These are phyloP conservation scores for Xerus rutilus DNA, from an alignment of 2,797 vertebrate genomes.

Conservation along the genomic window DNA sequence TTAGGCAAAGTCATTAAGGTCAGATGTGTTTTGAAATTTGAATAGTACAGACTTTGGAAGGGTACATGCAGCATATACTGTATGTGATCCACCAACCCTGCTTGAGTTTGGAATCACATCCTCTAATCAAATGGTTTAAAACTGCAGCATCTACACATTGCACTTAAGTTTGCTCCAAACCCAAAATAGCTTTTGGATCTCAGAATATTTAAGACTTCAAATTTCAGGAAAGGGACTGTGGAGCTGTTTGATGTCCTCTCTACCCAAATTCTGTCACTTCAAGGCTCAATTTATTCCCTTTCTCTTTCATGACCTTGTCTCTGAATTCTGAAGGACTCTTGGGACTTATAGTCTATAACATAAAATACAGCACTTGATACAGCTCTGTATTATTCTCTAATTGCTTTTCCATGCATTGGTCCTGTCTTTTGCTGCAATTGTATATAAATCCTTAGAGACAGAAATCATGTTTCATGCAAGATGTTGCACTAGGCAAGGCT, in stretches of 20 bases:
- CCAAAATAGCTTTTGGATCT: neutral
- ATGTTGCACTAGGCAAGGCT: neutral
- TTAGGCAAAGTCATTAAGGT: neutral
- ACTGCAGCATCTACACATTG: neutral
- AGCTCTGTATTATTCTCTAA: neutral
- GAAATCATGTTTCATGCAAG: neutral
- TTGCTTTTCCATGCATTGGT: neutral
- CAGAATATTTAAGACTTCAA: neutral
- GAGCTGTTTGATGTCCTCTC: neutral
- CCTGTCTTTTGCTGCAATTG: neutral
- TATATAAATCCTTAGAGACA: neutral
- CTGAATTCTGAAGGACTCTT: neutral
- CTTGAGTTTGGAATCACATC: neutral
- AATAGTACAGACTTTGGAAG: neutral
- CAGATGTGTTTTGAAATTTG: neutral
- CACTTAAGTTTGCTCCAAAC: neutral
- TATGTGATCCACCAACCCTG: neutral
- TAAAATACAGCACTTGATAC: neutral
- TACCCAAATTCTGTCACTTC: neutral
- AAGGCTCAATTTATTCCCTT: neutral
- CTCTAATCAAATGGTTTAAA: neutral
- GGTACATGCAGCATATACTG: neutral
- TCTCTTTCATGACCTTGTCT: neutral
- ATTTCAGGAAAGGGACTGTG: neutral
- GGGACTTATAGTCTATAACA: neutral